Evolutionary conservation across 2,888 invertebrate species (phyloP), one percentile per base, ranked within the genome.

Genomic region (Phaonia tiefii): DNA sequence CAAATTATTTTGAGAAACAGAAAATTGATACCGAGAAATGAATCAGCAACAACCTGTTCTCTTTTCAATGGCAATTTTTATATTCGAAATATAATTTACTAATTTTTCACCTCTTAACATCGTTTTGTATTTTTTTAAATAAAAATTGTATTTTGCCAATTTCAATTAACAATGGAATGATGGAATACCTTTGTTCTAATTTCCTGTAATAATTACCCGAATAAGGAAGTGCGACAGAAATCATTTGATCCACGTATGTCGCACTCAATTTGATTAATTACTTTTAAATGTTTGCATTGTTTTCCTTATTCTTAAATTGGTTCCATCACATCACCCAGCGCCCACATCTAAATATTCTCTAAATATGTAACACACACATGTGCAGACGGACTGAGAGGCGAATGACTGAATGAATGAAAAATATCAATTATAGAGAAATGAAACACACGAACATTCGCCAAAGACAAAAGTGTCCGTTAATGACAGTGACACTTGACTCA

Each of bases 211-310:
- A 31, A 31, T 31, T 31, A 31, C 20, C 22, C 1, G 7, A 60
- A 17, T 39, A 39, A 60, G 39, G 37, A 60, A 60, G 17, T 60
- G 37, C 60, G 4, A 60, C 15, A 60, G 17, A 39, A 17, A 39
- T 37, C 37, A 17, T 56, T 60, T 60, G 60, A 37, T 60, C 22
- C 7, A 17, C 13, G 15, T 39, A 17, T 60, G 37, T 60, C 60
- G 37, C 20, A 60, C 31, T 60, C 31, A 17, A 60, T 60, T 60
- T 60, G 60, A 60, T 60, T 60, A 60, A 60, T 60, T 60, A 60
- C 17, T 37, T 8, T 15, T 13, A 60, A 15, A 37, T 20, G n/a
- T 37, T 60, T 60, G 31, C 31, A 8, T 31, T 60, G 1, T 60
- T 37, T 15, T 60, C 1, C 37, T 11, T 7, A 37, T 39, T 15